Evolutionary conservation across 1,140 invertebrate species (phyloP), one percentile per base, ranked within the genome.

Genomic region (Brachionus asplanchnoidis): DNA sequence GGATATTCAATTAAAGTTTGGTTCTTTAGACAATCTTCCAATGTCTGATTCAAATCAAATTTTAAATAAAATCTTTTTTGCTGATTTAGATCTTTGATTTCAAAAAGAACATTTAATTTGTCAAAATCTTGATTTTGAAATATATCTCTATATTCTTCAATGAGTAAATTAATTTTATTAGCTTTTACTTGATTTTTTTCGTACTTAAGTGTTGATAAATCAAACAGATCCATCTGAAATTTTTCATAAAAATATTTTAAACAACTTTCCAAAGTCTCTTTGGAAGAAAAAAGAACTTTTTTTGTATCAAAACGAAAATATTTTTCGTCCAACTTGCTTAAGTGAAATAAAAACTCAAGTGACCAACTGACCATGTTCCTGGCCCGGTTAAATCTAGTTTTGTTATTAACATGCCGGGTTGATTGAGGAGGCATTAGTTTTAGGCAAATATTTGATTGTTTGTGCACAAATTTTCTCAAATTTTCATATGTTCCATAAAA

Each of bases 281-380:
- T 44, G n/a, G 79, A 82, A 20, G 79, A 82, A 56, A 82, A 82
- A 32, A 82, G 42, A 65, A 32, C 23, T 42, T 60, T 65, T 65
- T 82, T 68, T 12, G 79, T 65, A 46, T 82, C 40, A 5, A 65
- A 28, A 0, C 53, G 17, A 65, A 65, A 65, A 68, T 82, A 60
- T 60, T 65, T 60, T 14, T 68, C 17, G 1, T 40, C 53, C 1
- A 32, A 2, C 1, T 40, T 26, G 7, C 11, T 14, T 28, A 82
- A 82, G 26, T 82, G 79, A 65, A 82, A 82, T 1, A 82, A 14
- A 23, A 82, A 36, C 26, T 82, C 79, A 23, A 82, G 1, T n/a
- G 79, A 82, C 79, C 79, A 82, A 68, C 79, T 82, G 65, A 82
- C 79, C 53, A 68, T 82, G 53, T 40, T 82, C 32, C 20, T 44